phyloP scores from a whole-genome alignment of 2,888 invertebrate species.

The Atherix ibis region DNA sequence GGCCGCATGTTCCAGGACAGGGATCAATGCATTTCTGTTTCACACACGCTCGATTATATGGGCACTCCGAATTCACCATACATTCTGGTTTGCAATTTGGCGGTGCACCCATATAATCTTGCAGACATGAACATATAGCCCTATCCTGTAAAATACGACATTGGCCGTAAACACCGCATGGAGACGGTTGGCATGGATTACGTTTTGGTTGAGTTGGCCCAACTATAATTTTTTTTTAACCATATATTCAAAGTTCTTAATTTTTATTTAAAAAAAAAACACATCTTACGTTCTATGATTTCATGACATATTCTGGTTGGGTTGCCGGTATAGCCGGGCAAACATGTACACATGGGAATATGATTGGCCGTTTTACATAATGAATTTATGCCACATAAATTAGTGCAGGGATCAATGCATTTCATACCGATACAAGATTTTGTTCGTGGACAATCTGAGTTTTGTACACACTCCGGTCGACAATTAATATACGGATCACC shows the following conservation, averaged over 20 bases:
- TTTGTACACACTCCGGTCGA: constrained; percentile 76
- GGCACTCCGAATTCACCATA: constrained; percentile 57
- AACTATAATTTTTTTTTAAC: constrained; percentile 6
- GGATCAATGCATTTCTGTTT: constrained; percentile 63
- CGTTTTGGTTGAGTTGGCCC: constrained; percentile 4
- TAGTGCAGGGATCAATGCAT: constrained; percentile 69
- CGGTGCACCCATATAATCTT: constrained; percentile 52
- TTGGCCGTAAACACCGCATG: constrained; percentile 36
- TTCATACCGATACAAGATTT: constrained; percentile 70
- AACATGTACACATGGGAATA: constrained; percentile 61
- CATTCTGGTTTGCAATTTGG: constrained; percentile 66
- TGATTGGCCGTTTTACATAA: constrained; percentile 71
- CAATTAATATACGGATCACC: constrained; percentile 78
- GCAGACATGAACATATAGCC: constrained; percentile 58
- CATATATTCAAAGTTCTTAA: too few relatives aligned
- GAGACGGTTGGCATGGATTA: constrained; percentile 35
- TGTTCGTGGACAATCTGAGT: constrained; percentile 62
- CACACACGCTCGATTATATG: constrained; percentile 52
- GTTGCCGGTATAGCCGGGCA: constrained; percentile 61
- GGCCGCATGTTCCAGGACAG: constrained; percentile 57
- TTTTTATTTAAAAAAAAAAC: too few relatives aligned
- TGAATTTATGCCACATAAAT: constrained; percentile 69
- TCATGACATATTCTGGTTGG: constrained; percentile 57
- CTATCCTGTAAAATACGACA: constrained; percentile 42
- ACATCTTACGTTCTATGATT: constrained; percentile 31